phyloP scores from a whole-genome alignment of 2,888 invertebrate species.

The Microplitis deprimator region DNA sequence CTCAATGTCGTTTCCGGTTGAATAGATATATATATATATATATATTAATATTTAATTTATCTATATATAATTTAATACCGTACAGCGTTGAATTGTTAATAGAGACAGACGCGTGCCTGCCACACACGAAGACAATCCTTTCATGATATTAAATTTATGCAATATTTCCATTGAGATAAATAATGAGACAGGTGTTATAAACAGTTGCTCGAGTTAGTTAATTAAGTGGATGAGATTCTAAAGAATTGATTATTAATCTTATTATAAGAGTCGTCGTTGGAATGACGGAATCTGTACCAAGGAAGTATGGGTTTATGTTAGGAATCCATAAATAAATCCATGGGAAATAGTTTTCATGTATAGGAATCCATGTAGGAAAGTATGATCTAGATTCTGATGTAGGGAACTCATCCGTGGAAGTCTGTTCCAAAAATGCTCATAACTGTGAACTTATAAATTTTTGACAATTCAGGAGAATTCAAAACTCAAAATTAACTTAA shows the following conservation, averaged over 20 bases:
- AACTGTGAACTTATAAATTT: no score
- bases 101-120: not conserved
- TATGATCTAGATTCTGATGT: no score
- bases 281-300: no score
- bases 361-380: no score
- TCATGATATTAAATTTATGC: not conserved
- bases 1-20: conserved; percentile 25
- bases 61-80: not conserved
- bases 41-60: not conserved
- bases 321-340: no score
- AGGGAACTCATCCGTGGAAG: no score
- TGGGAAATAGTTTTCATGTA: no score
- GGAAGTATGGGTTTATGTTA: no score
- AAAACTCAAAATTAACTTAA: no score
- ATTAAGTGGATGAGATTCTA: not conserved
- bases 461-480: no score
- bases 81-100: not conserved
- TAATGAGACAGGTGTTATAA: not conserved
- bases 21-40: conserved; percentile 22
- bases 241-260: not conserved
- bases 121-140: not conserved
- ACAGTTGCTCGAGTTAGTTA: not conserved
- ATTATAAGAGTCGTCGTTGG: no score
- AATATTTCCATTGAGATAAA: not conserved
- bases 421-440: no score